Evolutionary conservation across 2,888 invertebrate genomes (phyloP).

Genomic region (Sarcophaga caerulescens): DNA sequence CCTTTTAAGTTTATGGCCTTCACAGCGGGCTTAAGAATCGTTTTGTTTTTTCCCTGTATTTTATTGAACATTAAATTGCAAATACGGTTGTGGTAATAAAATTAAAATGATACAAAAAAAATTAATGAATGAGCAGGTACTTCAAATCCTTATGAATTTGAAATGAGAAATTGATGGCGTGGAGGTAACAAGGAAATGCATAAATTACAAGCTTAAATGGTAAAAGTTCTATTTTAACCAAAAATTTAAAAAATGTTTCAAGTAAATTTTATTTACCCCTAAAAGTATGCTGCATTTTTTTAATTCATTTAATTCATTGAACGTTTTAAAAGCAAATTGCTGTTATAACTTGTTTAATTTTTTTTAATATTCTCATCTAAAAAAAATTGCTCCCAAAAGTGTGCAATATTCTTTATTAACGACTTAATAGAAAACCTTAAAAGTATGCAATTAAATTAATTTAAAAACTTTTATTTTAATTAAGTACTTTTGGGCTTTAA

Average conservation of each 20-base stretch:
- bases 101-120: background rate
- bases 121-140: background rate
- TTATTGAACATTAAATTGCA: constrained; percentile 14
- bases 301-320: too few relatives aligned
- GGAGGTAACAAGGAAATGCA: background rate
- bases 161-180: background rate
- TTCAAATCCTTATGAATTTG: background rate
- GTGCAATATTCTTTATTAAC: background rate
- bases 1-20: constrained; percentile 3
- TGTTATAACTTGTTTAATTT: too few relatives aligned
- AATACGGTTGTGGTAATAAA: background rate
- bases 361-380: background rate
- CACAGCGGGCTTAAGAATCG: background rate
- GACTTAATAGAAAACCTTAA: background rate
- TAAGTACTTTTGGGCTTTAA: too few relatives aligned
- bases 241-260: too few relatives aligned
- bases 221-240: too few relatives aligned
- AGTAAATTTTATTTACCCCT: too few relatives aligned
- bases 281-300: too few relatives aligned
- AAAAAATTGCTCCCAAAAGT: background rate
- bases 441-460: too few relatives aligned
- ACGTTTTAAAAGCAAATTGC: too few relatives aligned
- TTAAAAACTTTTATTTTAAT: too few relatives aligned
- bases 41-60: background rate
- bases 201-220: too few relatives aligned